A percentile compares a stretch with the other conserved stretches of the same genome.
These are phyloP conservation scores for Caenorhabditis sinica DNA, from an alignment of 2,888 invertebrate species.

Conservation along the genomic window DNA sequence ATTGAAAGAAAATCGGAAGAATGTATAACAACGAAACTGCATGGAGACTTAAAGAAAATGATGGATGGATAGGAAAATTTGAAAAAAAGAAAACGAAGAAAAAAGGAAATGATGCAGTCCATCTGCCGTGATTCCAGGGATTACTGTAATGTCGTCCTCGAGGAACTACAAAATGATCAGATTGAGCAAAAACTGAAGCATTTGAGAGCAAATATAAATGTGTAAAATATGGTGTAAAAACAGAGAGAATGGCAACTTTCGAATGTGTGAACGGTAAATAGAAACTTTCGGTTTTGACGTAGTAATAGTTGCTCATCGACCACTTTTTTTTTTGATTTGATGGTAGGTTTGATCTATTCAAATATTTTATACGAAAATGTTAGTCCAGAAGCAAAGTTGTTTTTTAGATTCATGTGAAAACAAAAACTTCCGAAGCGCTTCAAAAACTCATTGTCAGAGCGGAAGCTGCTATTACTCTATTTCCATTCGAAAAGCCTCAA, in stretches of 20 bases:
- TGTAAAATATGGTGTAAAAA: slow-evolving; percentile 23
- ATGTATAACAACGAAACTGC: slow-evolving; percentile 29
- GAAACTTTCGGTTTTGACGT: slow-evolving; percentile 9
- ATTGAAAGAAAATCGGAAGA: slow-evolving; percentile 4
- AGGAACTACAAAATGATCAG: background rate
- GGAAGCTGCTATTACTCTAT: too few relatives aligned
- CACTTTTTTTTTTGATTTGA: slow-evolving; percentile 12
- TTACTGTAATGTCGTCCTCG: background rate
- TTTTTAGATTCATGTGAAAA: too few relatives aligned
- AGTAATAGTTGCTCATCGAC: slow-evolving; percentile 24
- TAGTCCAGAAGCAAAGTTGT: too few relatives aligned
- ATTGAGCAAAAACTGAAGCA: background rate
- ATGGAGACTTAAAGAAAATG: slow-evolving; percentile 23
- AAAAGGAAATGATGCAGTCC: background rate
- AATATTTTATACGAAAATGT: too few relatives aligned
- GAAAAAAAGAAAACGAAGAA: slow-evolving; percentile 3
- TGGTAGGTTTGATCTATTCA: background rate
- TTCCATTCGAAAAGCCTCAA: too few relatives aligned
- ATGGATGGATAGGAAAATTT: slow-evolving; percentile 42
- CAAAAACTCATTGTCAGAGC: too few relatives aligned
- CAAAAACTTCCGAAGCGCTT: too few relatives aligned
- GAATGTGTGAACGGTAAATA: slow-evolving; percentile 35
- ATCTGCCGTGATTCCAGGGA: background rate
- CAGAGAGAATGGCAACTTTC: slow-evolving; percentile 3
- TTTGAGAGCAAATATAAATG: slow-evolving; percentile 12